Evolutionary conservation across 2,113 vertebrate species (phyloP).

Genomic region (Austrofundulus limnaeus): DNA sequence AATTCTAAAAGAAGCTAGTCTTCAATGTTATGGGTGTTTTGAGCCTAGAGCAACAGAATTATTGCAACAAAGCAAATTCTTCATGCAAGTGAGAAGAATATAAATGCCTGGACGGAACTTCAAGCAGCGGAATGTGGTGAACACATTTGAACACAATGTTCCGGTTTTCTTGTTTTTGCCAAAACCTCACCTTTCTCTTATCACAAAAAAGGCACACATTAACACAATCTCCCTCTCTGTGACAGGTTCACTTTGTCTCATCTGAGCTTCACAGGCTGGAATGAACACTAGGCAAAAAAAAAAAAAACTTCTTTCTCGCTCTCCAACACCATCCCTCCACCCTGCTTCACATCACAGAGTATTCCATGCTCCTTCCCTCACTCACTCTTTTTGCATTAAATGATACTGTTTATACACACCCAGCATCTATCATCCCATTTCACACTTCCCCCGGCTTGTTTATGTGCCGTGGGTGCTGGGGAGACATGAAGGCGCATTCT

Average conservation of each 20-base stretch:
- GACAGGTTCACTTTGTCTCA: constrained; percentile 35
- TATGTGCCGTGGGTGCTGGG: constrained; percentile 68
- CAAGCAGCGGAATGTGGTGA: constrained; percentile 31
- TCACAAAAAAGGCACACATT: constrained; percentile 45
- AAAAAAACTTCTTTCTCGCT: constrained; percentile 29
- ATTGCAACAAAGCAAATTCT: constrained; percentile 46
- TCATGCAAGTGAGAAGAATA: constrained; percentile 32
- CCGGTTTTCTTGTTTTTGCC: background rate
- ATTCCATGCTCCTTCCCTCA: constrained; percentile 60
- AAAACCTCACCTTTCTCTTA: constrained; percentile 45
- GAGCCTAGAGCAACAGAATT: constrained; percentile 51
- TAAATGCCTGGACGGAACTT: constrained; percentile 32
- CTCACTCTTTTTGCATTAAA: constrained; percentile 66
- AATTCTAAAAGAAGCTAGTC: constrained; percentile 37
- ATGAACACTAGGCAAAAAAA: constrained; percentile 30
- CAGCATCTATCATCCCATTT: constrained; percentile 77
- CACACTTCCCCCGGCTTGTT: constrained; percentile 75
- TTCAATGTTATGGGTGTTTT: constrained; percentile 39
- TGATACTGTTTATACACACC: constrained; percentile 75
- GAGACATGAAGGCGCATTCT: constrained; percentile 69
- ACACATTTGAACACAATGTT: constrained; percentile 24
- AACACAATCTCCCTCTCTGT: constrained; percentile 7
- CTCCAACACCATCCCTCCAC: constrained; percentile 32
- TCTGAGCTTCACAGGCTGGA: constrained; percentile 52
- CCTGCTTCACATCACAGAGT: constrained; percentile 54